Base-by-base conservation (phyloP, 2,797 vertebrate genomes). In the Odontamblyopus rebecca region DNA sequence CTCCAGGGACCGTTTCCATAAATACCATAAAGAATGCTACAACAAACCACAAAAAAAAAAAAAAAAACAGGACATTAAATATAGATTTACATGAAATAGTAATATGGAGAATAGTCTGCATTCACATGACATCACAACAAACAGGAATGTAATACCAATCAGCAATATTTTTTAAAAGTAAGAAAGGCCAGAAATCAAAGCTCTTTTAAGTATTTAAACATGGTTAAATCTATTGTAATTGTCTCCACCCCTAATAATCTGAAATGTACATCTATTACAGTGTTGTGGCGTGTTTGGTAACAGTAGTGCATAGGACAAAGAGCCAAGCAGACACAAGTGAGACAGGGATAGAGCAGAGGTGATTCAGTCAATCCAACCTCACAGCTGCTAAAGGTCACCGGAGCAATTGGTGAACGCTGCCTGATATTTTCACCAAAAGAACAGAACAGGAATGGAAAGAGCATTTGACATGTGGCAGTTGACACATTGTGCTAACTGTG, bases 351-450 rank as follows among this genome's bases (percentile, higher is more conserved):
- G 80, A 71, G 75, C 81, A 56, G 69, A 73, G 69, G 70, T 82
- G 81, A 68, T 72, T 72, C 73, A 82, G 84, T 64, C 80, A 85
- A 71, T 85, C 81, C 82, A 82, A 76, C 81, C 75, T 78, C 71
- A 61, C 87, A 84, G 83, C 86, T 85, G 85, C 76, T 88, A 92
- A 93, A 94, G 91, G 89, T 92, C 91, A 91, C 78, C 38, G 53
- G 85, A 87, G 81, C 82, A 86, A 91, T 88, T 82, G 81, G 72
- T 80, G 77, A 85, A 81, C 68, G 61, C 81, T 77, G 73, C 72
- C 70, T 81, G 75, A 83, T 79, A 77, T 86, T 78, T 82, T 76
- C 81, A 87, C 83, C 75, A 57, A 80, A 38, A 79, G 71, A 73
- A 67, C 68, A 63, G 69, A 29, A 70, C 79, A 71, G 70, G 48